phyloP scores from a whole-genome alignment of 2,888 invertebrate genomes.

The Eucera pruinosa region DNA sequence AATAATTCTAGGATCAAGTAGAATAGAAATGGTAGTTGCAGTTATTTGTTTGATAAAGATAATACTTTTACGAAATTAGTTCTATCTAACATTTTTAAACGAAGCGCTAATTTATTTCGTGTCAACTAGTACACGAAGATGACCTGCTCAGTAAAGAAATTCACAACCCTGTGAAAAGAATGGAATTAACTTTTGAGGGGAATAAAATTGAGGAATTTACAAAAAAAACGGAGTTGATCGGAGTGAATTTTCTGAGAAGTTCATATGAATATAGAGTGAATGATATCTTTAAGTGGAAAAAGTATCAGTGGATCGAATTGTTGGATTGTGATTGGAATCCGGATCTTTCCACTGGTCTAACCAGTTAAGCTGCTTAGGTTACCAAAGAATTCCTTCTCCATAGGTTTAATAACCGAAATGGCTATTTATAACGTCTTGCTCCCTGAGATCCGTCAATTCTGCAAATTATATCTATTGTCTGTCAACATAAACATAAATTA shows the following conservation, averaged over 20 bases:
- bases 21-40: too few species aligned
- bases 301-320: background rate
- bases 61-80: background rate
- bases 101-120: background rate
- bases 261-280: background rate
- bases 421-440: background rate
- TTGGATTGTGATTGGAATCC: constrained; percentile 3
- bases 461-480: background rate
- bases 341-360: background rate
- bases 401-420: constrained; percentile 19
- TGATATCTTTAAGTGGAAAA: background rate
- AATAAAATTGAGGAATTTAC: too few species aligned
- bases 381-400: background rate
- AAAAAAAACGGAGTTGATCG: too few species aligned
- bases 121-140: background rate
- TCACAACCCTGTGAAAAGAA: too few species aligned
- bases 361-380: constrained; percentile 4
- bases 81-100: background rate
- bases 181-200: too few species aligned
- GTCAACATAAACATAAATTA: too few species aligned
- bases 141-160: too few species aligned
- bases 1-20: background rate
- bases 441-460: too few species aligned
- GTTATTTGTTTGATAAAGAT: background rate
- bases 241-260: too few species aligned